Base-by-base conservation (phyloP, 1,140 invertebrate species). In the Nasonia vitripennis region DNA sequence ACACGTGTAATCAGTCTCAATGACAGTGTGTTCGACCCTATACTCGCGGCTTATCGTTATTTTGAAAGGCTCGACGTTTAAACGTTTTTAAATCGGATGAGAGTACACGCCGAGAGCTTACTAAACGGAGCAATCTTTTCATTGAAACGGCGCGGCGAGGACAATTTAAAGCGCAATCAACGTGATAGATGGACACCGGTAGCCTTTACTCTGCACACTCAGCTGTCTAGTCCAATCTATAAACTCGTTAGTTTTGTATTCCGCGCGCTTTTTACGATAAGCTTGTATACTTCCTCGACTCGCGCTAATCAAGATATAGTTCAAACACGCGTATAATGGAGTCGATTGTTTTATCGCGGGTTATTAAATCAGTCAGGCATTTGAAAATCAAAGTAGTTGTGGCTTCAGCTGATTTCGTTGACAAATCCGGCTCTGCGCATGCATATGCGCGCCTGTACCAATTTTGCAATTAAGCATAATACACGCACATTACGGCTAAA, bases 71-170 rank as follows among this genome's bases (percentile, higher is more conserved):
- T 12, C 10, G 4, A 78, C 20, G 34, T 48, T 71, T 48, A 14
- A 78, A 67, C 17, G 41, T 78, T 78, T 71, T 84, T 84, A 84
- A 84, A 78, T 84, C 81, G 14, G 41, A 78, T 41, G 74, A 75
- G 9, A 9, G 14, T 31, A 78, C 37, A 34, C 27, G 67, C 10
- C 34, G 12, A 55, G 55, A 55, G 55, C 34, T 37, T 37, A 14
- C 37, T 84, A 78, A 78, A 78, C 81, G 6, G 73, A n/a, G n/a
- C 48, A 84, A 84, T 84, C 23, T 78, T 84, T 70, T 78, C 75
- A 84, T 84, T 78, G 37, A 84, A 68, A 20, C n/a, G 10, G 6
- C 55, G 17, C 55, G 62, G 6, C 20, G 62, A 51, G 62, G 62
- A 45, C 73, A 77, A 77, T 83, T 83, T 75, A 67, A 62, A 14